Evolutionary conservation across 92 coral and sea anemone genomes (phyloP), one percentile per base, ranked within the genome.

Genomic region (Paragorgia papillata): DNA sequence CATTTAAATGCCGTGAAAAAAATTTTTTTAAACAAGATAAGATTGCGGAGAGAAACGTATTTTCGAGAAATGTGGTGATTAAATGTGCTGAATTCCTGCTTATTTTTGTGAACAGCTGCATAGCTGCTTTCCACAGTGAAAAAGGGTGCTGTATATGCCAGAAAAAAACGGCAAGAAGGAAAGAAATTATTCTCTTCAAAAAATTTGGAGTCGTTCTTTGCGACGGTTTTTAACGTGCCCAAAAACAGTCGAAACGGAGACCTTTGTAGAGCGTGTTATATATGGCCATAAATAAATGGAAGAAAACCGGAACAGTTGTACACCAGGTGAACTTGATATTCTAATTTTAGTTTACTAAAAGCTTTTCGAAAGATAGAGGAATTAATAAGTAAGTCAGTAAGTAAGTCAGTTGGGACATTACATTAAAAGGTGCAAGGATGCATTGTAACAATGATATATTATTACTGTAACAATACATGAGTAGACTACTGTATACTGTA

Each of bases 281-380:
- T 22, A 30, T n/a, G n/a, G 27, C 62, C 1, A 57, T 57, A 7
- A 57, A 57, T 10, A 57, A 57, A 57, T 57, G 62, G 62, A 30
- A 10, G 10, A 57, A 57, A 57, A 57, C 62, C 2, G 30, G 30
- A 29, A 19, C 18, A 22, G 30, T n/a, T n/a, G n/a, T n/a, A n/a
- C 25, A 21, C 22, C 28, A 9, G 15, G 10, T 21, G 12, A 21
- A 29, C 2, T 57, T 17, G 3, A 14, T 37, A 37, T 37, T 37
- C 43, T 37, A n/a, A n/a, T n/a, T n/a, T n/a, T n/a, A n/a, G n/a
- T n/a, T n/a, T n/a, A n/a, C n/a, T n/a, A n/a, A n/a, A n/a, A n/a
- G n/a, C n/a, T n/a, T n/a, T n/a, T n/a, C n/a, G n/a, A n/a, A n/a
- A n/a, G n/a, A n/a, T n/a, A n/a, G n/a, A n/a, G n/a, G n/a, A n/a